A percentile compares a stretch with the other conserved stretches of the same genome.
phyloP scores from a whole-genome alignment of 2,888 invertebrate species.

The Eupithecia pulchellata region DNA sequence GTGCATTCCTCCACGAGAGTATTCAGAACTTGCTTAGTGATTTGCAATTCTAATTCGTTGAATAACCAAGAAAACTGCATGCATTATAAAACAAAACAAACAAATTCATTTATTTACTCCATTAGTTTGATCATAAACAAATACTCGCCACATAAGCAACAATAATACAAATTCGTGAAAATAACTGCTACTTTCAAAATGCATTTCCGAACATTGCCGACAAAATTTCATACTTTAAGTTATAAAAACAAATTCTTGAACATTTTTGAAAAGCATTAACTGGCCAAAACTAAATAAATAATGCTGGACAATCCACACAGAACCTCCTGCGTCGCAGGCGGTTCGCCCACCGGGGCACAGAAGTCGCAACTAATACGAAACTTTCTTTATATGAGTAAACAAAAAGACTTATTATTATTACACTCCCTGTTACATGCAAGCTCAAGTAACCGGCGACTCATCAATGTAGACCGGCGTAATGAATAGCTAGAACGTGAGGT shows the following conservation, averaged over 20 bases:
- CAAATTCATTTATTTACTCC: neutral
- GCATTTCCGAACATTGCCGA: neutral
- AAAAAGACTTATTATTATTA: neutral
- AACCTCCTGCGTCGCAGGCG: no score
- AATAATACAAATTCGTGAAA: neutral
- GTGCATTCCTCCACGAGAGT: neutral
- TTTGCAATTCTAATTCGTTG: slow-evolving; percentile 4
- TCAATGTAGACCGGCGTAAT: slow-evolving; percentile 27
- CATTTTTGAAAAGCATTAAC: neutral
- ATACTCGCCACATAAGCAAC: neutral
- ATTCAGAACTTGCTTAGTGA: neutral
- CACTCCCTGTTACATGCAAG: neutral
- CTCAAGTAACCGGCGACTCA: slow-evolving; percentile 12
- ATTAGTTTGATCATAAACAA: neutral
- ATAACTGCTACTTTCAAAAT: neutral
- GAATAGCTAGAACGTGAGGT: slow-evolving; percentile 16
- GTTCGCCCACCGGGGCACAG: no score
- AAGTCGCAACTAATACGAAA: neutral
- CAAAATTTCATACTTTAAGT: neutral
- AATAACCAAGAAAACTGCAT: neutral
- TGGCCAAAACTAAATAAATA: no score
- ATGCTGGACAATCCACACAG: no score
- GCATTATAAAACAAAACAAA: neutral
- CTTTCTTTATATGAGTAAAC: neutral
- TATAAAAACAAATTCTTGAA: no score